A percentile compares a stretch with the other conserved stretches of the same genome.
Evolutionary conservation across 2,888 invertebrate genomes (phyloP).

Genomic region (Eupelmus urozonus): DNA sequence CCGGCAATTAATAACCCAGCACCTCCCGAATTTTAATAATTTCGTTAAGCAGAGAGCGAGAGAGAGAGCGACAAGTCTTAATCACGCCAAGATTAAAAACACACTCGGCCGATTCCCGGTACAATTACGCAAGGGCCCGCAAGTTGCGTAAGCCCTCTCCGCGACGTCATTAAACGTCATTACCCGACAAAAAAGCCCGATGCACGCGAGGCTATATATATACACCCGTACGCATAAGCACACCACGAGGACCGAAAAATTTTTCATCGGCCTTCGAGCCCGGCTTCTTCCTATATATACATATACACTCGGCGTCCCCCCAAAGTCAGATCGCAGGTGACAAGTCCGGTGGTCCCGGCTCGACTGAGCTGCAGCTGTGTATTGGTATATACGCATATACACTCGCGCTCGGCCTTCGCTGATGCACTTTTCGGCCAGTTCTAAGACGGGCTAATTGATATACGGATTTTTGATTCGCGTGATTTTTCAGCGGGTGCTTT

Average conservation of each 20-base stretch:
- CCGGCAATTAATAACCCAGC: not conserved
- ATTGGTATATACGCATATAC: not conserved
- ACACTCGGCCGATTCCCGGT: constrained; percentile 10
- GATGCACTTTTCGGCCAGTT: too few species aligned
- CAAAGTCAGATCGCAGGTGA: constrained; percentile 70
- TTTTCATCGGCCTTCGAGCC: constrained; percentile 45
- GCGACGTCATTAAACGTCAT: constrained; percentile 59
- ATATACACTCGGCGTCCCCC: too few species aligned
- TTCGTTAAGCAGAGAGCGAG: constrained; percentile 52
- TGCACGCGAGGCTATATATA: constrained; percentile 43
- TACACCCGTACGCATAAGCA: constrained; percentile 19
- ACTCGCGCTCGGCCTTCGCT: too few species aligned
- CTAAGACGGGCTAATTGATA: too few species aligned
- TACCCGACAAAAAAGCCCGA: constrained; percentile 35
- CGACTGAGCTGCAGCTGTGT: constrained; percentile 4
- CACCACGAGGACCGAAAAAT: constrained; percentile 48
- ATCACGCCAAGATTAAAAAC: constrained; percentile 6
- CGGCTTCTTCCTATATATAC: constrained; percentile 3
- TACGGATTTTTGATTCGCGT: too few species aligned
- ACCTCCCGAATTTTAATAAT: constrained; percentile 45
- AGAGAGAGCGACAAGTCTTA: constrained; percentile 24
- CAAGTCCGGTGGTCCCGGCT: constrained; percentile 74
- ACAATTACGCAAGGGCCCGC: constrained; percentile 46
- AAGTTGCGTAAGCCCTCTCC: not conserved
- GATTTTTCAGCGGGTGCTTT: too few species aligned